Evolutionary conservation across 2,113 vertebrate species (phyloP).

Genomic region (Oncorhynchus mykiss): DNA sequence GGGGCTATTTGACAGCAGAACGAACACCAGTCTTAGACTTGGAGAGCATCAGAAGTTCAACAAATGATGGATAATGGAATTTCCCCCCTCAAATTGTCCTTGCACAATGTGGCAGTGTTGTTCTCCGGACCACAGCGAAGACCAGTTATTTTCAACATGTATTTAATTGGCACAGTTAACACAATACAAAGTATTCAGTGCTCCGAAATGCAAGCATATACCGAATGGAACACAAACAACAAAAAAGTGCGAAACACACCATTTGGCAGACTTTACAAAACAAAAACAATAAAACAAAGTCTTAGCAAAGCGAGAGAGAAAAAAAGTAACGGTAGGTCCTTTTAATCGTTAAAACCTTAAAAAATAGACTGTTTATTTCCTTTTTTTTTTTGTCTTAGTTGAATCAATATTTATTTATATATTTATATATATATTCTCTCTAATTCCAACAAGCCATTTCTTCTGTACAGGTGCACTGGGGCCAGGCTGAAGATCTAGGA

Average conservation of each 20-base stretch:
- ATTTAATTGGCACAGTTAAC: constrained; percentile 83
- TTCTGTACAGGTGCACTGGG: constrained; percentile 64
- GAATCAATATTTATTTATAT: constrained; percentile 62
- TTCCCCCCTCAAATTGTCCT: no score
- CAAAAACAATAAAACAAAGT: constrained; percentile 53
- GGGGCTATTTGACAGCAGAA: no score
- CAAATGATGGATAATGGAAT: no score
- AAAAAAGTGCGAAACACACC: constrained; percentile 72
- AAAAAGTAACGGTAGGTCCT: constrained; percentile 63
- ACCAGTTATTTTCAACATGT: constrained; percentile 61
- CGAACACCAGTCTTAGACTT: no score
- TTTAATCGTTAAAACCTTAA: constrained; percentile 65
- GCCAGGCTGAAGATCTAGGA: constrained; percentile 4
- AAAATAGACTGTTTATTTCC: constrained; percentile 72
- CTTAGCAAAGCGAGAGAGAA: constrained; percentile 67
- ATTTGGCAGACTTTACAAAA: constrained; percentile 67
- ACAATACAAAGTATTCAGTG: constrained; percentile 80
- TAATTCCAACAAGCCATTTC: constrained; percentile 57
- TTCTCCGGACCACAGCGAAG: not conserved
- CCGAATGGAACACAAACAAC: constrained; percentile 67
- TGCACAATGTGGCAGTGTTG: not conserved
- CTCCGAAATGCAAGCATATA: constrained; percentile 74
- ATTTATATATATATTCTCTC: constrained; percentile 73
- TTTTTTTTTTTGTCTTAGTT: constrained; percentile 46
- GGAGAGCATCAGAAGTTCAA: no score